Percentiles rank a stretch among this genome's conserved stretches.
These are phyloP conservation scores for Candidula unifasciata DNA, from an alignment of 2,888 invertebrate genomes.

Conservation along the genomic window DNA sequence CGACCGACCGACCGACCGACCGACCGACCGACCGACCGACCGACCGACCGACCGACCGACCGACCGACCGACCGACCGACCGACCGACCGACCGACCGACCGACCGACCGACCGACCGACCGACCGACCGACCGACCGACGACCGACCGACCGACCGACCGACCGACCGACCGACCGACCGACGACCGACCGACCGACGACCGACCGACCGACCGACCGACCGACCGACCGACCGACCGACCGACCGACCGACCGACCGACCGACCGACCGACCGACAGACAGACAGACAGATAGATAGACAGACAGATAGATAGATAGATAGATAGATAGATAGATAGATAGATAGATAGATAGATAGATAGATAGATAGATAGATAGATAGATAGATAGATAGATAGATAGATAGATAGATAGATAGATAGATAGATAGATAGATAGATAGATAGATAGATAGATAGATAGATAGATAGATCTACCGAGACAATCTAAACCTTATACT, in stretches of 20 bases:
- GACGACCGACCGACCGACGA: neutral
- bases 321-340: neutral
- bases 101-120: too few species aligned
- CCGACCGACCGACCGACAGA: neutral
- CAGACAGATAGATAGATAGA: neutral
- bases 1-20: too few species aligned
- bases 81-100: too few species aligned
- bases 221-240: neutral
- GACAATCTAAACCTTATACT: too few species aligned
- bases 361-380: neutral
- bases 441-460: slow-evolving; percentile 8
- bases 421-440: slow-evolving; percentile 8
- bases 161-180: neutral
- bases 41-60: too few species aligned
- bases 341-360: neutral
- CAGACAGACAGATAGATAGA: neutral
- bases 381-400: neutral
- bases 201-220: neutral
- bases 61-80: too few species aligned
- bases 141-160: too few species aligned
- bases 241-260: neutral
- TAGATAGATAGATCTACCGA: neutral
- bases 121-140: too few species aligned
- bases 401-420: slow-evolving; percentile 8
- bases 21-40: too few species aligned